phyloP scores from a whole-genome alignment of 2,113 vertebrate genomes.

The Rhinolophus sinicus region DNA sequence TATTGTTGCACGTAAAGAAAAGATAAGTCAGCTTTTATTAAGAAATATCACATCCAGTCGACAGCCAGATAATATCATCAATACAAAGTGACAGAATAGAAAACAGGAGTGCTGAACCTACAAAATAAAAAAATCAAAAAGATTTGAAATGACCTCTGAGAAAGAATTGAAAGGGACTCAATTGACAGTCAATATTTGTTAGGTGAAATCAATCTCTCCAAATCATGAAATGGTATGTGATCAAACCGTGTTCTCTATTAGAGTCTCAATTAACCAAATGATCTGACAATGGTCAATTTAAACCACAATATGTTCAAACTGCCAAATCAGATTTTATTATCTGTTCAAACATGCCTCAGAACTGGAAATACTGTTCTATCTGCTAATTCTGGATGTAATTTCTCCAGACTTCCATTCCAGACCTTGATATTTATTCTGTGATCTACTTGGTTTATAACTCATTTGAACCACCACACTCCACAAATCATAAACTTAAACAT shows the following conservation, averaged over 20 bases:
- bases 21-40: conserved; percentile 59
- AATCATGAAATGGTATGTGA: not conserved
- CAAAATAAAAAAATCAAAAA: conserved; percentile 22
- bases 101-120: not conserved
- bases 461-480: not conserved
- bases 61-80: conserved; percentile 12
- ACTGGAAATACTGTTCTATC: not conserved
- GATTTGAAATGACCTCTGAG: conserved; percentile 18
- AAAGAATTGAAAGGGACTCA: not conserved
- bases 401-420: not conserved
- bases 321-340: not conserved
- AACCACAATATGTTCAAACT: not conserved
- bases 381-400: not conserved
- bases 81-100: not conserved
- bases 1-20: not conserved
- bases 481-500: not conserved
- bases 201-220: not conserved
- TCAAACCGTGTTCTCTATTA: not conserved
- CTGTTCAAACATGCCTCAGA: not conserved
- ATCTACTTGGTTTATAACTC: not conserved
- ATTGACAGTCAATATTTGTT: not conserved
- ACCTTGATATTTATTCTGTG: not conserved
- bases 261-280: not conserved
- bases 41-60: not conserved
- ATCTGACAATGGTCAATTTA: not conserved